phyloP scores from a whole-genome alignment of 2,797 vertebrate species.

The Xerus rutilus region DNA sequence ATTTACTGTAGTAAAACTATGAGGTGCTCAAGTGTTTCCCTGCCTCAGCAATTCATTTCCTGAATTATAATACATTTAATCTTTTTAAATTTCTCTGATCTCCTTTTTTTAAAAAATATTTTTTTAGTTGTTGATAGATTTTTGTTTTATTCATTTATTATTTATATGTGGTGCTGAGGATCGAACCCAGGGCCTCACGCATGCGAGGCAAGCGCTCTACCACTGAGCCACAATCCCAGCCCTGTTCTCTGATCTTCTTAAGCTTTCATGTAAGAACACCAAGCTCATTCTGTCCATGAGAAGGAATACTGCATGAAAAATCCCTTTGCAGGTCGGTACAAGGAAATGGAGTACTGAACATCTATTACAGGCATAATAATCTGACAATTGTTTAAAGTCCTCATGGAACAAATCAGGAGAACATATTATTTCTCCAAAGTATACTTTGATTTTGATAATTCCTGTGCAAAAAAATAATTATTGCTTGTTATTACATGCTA shows the following conservation, averaged over 20 bases:
- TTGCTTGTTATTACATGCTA: background rate
- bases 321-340: background rate
- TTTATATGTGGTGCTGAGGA: no score
- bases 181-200: no score
- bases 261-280: constrained; percentile 7
- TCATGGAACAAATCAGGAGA: background rate
- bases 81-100: constrained; percentile 46
- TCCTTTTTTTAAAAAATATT: no score
- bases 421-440: background rate
- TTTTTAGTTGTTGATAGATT: no score
- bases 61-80: constrained; percentile 43
- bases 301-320: background rate
- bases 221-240: no score
- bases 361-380: background rate
- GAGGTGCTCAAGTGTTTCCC: constrained; percentile 9
- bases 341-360: constrained; percentile 26
- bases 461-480: background rate
- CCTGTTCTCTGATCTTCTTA: constrained; percentile 57
- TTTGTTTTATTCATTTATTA: no score
- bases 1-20: background rate
- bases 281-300: background rate
- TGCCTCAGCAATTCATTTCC: constrained; percentile 14
- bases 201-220: no score
- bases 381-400: background rate
- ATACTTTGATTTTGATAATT: constrained; percentile 28